Evolutionary conservation across 2,888 invertebrate species (phyloP).

Genomic region (Cataglyphis albicans): DNA sequence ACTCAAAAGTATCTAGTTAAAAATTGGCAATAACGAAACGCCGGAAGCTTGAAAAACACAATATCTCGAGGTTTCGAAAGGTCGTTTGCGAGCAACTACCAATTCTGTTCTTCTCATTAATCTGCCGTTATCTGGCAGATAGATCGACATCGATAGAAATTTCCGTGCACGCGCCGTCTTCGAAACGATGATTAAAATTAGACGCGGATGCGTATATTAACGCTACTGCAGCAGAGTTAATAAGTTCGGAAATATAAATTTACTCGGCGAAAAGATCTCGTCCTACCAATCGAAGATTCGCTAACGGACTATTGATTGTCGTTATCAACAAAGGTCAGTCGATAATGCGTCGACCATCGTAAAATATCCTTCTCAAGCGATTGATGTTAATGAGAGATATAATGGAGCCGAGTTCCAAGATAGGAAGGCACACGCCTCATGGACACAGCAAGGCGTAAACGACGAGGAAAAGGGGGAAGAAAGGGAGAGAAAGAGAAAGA

Average conservation of each 20-base stretch:
- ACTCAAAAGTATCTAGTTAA: background rate
- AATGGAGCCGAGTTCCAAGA: slow-evolving; percentile 66
- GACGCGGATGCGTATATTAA: slow-evolving; percentile 30
- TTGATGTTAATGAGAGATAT: slow-evolving; percentile 72
- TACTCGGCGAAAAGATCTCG: background rate
- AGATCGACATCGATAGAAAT: slow-evolving; percentile 75
- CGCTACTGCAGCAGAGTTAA: slow-evolving; percentile 57
- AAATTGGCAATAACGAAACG: background rate
- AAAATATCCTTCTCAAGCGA: slow-evolving; percentile 65
- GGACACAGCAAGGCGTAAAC: slow-evolving; percentile 10
- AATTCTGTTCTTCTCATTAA: slow-evolving; percentile 72
- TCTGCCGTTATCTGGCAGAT: slow-evolving; percentile 76
- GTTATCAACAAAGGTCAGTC: background rate
- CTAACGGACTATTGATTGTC: slow-evolving; percentile 40
- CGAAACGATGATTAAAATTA: slow-evolving; percentile 64
- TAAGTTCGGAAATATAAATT: slow-evolving; percentile 64
- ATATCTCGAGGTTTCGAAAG: background rate
- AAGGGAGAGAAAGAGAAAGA: slow-evolving; percentile 40
- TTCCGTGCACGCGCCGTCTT: slow-evolving; percentile 60
- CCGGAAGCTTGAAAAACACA: slow-evolving; percentile 2
- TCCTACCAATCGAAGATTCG: slow-evolving; percentile 6
- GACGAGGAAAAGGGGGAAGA: slow-evolving; percentile 19
- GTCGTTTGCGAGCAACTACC: slow-evolving; percentile 32
- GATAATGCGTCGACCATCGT: slow-evolving; percentile 31
- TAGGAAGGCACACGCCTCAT: slow-evolving; percentile 29